Evolutionary conservation across 2,113 vertebrate genomes (phyloP).

Genomic region (Oncorhynchus keta): DNA sequence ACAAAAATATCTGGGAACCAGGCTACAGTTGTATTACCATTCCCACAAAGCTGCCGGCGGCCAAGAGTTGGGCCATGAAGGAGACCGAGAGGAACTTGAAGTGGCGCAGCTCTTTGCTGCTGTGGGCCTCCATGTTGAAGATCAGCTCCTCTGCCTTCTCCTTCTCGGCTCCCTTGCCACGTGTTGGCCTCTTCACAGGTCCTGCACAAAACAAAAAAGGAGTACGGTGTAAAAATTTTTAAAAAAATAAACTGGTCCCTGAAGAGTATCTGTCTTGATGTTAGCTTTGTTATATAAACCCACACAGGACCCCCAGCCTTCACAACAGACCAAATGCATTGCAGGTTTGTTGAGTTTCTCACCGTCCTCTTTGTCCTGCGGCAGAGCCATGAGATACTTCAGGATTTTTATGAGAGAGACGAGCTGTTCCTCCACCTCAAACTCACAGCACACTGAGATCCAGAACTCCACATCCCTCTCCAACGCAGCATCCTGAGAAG

Average conservation of each 20-base stretch:
- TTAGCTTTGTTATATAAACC: no score
- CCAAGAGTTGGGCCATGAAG: constrained; percentile 88
- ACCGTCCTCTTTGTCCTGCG: constrained; percentile 88
- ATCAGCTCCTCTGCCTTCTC: constrained; percentile 71
- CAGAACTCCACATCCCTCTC: constrained; percentile 91
- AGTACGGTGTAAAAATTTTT: no score
- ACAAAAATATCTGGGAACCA: no score
- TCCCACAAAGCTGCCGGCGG: constrained; percentile 80
- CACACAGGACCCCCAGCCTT: background rate
- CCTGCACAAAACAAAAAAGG: constrained; percentile 26
- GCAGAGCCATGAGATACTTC: constrained; percentile 83
- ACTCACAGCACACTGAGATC: constrained; percentile 86
- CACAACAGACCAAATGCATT: background rate
- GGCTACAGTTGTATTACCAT: constrained; percentile 75
- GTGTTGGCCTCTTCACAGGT: constrained; percentile 42
- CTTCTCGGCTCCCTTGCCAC: background rate
- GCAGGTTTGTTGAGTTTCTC: constrained; percentile 22
- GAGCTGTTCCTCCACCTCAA: constrained; percentile 80
- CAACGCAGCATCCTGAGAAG: constrained; percentile 80
- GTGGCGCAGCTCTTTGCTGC: constrained; percentile 89
- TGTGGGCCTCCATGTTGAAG: constrained; percentile 82
- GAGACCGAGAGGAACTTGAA: constrained; percentile 90
- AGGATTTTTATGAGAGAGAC: constrained; percentile 81
- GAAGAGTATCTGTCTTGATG: no score
- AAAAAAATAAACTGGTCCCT: no score